These are phyloP conservation scores for Caenorhabditis remanei DNA, from an alignment of 1,140 invertebrate species.

Conservation along the genomic window DNA sequence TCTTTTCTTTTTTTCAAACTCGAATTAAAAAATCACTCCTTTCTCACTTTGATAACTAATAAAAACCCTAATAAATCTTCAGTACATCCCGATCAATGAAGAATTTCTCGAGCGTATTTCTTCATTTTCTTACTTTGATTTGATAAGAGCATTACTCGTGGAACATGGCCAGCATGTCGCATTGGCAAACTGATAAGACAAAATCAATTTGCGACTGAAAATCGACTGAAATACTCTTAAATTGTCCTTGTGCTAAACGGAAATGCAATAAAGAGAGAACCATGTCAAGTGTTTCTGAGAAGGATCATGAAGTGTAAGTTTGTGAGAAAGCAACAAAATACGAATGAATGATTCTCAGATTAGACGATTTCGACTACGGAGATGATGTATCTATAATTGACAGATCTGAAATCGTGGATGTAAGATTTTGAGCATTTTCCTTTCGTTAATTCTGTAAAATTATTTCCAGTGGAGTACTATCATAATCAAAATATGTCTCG, in stretches of 20 bases:
- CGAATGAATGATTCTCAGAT: background rate
- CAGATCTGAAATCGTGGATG: constrained; percentile 39
- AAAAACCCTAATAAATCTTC: no score
- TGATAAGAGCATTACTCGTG: constrained; percentile 44
- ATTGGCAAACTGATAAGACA: constrained; percentile 37
- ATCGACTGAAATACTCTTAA: background rate
- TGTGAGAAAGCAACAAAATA: background rate
- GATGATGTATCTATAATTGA: constrained; percentile 41
- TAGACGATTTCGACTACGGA: constrained; percentile 19
- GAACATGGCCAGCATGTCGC: constrained; percentile 20
- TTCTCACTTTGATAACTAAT: no score
- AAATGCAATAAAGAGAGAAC: background rate
- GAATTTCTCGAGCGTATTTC: background rate
- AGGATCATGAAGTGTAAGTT: constrained; percentile 24
- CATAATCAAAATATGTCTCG: constrained; percentile 19
- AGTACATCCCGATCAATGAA: background rate
- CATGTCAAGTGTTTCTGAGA: constrained; percentile 40
- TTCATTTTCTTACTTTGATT: background rate
- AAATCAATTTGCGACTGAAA: constrained; percentile 51
- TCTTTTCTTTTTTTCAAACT: no score
- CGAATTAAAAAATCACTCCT: no score
- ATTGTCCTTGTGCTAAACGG: background rate
- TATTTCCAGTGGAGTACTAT: constrained; percentile 12
- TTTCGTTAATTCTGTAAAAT: background rate
- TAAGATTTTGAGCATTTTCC: background rate